phyloP scores from a whole-genome alignment of 2,888 invertebrate genomes.

The Seira sanloemensis region DNA sequence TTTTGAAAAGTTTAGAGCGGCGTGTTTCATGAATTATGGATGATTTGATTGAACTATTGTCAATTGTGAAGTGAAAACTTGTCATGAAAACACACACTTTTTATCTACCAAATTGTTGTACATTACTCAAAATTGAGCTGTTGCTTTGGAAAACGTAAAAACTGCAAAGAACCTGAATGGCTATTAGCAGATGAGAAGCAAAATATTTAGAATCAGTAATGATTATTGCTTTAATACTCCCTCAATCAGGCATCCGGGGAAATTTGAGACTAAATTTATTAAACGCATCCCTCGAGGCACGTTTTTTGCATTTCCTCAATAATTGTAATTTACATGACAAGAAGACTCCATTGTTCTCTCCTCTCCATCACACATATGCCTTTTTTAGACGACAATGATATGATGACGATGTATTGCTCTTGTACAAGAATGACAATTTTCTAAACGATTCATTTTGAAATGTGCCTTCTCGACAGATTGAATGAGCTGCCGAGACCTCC shows the following conservation, averaged over 20 bases:
- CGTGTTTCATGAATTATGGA: not conserved
- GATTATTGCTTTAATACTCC: no score
- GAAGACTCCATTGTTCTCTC: not conserved
- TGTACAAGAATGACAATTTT: not conserved
- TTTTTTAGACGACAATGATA: not conserved
- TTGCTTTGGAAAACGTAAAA: no score
- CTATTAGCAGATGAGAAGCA: no score
- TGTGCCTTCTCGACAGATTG: constrained; percentile 52
- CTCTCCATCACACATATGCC: not conserved
- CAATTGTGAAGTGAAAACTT: no score
- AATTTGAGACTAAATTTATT: no score
- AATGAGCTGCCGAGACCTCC: constrained; percentile 71
- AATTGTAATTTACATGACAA: not conserved
- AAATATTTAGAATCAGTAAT: no score
- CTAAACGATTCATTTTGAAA: not conserved
- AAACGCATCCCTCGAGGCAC: no score
- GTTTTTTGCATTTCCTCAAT: not conserved
- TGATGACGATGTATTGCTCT: not conserved
- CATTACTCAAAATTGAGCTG: no score
- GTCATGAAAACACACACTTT: no score
- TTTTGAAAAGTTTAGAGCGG: not conserved
- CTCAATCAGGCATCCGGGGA: no score
- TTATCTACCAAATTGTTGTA: no score
- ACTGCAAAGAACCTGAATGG: no score
- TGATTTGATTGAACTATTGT: not conserved